These are phyloP conservation scores for Pelochelys cantorii DNA, from an alignment of 2,797 vertebrate genomes.

Conservation along the genomic window DNA sequence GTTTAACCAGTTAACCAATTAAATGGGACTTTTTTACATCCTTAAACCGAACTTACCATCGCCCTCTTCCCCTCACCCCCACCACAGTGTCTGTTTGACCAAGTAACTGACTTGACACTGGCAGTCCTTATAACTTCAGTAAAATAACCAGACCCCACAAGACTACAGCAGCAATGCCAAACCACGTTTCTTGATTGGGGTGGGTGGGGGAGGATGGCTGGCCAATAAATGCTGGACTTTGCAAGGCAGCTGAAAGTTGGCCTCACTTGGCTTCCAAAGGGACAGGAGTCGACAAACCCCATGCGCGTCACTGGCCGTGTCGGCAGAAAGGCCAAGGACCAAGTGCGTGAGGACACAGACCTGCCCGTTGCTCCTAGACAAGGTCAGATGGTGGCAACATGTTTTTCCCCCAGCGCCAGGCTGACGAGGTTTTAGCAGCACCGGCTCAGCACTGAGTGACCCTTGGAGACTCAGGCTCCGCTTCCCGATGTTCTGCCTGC, in stretches of 20 bases:
- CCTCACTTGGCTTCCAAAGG: background rate
- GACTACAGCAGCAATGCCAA: background rate
- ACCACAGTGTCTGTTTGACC: accelerated
- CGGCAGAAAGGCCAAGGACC: background rate
- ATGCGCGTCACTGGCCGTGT: background rate
- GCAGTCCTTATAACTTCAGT: background rate
- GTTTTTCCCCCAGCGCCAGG: background rate
- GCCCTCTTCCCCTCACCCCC: background rate
- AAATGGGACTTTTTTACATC: too few relatives aligned
- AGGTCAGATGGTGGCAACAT: background rate
- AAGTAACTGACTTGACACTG: accelerated
- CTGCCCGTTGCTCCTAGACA: background rate
- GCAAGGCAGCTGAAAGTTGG: background rate
- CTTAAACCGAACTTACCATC: background rate
- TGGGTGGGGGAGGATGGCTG: background rate
- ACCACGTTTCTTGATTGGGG: background rate
- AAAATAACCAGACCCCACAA: background rate
- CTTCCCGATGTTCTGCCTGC: background rate
- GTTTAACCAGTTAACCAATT: too few relatives aligned
- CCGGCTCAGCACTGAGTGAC: accelerated
- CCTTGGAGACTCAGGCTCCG: background rate
- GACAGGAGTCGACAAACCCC: background rate
- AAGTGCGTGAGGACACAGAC: background rate
- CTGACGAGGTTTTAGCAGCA: background rate
- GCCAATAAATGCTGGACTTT: background rate